A percentile compares a stretch with the other conserved stretches of the same genome.
These are phyloP conservation scores for Rhagologus leucostigma DNA, from an alignment of 2,113 vertebrate species.

Conservation along the genomic window DNA sequence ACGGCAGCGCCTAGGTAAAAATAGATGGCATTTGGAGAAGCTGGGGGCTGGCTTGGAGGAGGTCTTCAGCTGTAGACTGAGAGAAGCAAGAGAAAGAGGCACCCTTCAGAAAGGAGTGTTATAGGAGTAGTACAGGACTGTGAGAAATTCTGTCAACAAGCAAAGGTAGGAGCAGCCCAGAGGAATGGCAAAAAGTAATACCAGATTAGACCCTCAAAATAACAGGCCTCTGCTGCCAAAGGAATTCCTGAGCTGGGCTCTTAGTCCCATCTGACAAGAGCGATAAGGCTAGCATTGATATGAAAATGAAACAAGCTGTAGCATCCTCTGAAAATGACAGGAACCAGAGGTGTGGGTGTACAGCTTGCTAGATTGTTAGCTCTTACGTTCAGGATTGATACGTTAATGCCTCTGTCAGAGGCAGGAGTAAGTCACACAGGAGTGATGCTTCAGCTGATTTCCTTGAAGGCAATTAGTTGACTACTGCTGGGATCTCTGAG, in stretches of 20 bases:
- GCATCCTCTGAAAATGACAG: background rate
- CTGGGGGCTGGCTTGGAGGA: constrained; percentile 21
- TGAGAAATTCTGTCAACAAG: background rate
- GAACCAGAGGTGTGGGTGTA: constrained; percentile 15
- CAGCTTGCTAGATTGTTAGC: background rate
- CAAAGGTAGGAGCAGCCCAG: background rate
- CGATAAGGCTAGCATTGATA: background rate
- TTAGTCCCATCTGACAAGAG: background rate
- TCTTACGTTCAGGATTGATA: background rate
- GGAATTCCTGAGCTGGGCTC: background rate
- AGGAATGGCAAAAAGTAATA: background rate
- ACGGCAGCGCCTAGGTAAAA: constrained; percentile 30
- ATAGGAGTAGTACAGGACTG: background rate
- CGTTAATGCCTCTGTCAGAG: background rate
- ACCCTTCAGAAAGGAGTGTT: background rate
- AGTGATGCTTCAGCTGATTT: background rate
- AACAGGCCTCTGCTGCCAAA: background rate
- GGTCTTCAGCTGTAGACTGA: background rate
- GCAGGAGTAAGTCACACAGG: background rate
- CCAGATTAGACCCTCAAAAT: background rate
- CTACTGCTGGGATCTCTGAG: background rate
- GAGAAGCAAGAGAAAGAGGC: background rate
- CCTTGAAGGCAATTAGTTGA: background rate
- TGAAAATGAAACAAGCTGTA: background rate
- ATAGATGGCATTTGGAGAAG: constrained; percentile 64